Evolutionary conservation across 2,888 invertebrate genomes (phyloP), one percentile per base, ranked within the genome.

Genomic region (Pseudococcus jackbeardsleyi): DNA sequence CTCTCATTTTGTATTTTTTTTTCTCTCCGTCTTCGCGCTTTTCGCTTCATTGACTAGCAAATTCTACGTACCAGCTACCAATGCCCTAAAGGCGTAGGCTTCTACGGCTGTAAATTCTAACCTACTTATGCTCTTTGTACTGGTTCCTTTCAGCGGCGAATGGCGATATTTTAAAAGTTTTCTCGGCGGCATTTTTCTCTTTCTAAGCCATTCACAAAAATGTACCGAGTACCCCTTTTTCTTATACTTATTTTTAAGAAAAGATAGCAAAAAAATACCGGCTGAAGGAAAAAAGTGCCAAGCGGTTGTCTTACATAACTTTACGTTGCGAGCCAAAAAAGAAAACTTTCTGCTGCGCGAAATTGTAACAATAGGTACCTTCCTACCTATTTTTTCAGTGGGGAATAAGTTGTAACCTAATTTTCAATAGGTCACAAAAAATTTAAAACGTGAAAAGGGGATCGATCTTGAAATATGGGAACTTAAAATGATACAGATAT

Each of bases 121-220:
- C 72, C 72, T 72, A 72, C 72, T 72, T 72, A 72, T 72, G 33
- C 72, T 72, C 33, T 72, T 72, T 72, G 33, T 72, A 72, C 72
- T 72, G 72, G 72, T 72, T 72, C 72, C 72, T 72, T 72, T 72
- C 72, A 72, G 17, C 26, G 26, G 33, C 19, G 64, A n/a, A 8
- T 19, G n/a, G 64, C 72, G 72, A 72, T 72, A 72, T 72, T 72
- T 72, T 72, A 33, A 72, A 72, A 72, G 15, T 72, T 72, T 72
- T 72, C 72, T 72, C 72, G 33, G 72, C 72, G 72, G 72, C 33
- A 72, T 72, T 72, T 72, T 72, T 72, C 72, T 72, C 72, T 72
- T 72, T 72, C 72, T 33, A 33, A 8, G 72, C 72, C 72, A 72
- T 72, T 72, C 39, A 72, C 72, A 33, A 72, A 72, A 72, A 72